These are phyloP conservation scores for Megaustenia siamemsis DNA, from an alignment of 2,888 invertebrate species.

Conservation along the genomic window DNA sequence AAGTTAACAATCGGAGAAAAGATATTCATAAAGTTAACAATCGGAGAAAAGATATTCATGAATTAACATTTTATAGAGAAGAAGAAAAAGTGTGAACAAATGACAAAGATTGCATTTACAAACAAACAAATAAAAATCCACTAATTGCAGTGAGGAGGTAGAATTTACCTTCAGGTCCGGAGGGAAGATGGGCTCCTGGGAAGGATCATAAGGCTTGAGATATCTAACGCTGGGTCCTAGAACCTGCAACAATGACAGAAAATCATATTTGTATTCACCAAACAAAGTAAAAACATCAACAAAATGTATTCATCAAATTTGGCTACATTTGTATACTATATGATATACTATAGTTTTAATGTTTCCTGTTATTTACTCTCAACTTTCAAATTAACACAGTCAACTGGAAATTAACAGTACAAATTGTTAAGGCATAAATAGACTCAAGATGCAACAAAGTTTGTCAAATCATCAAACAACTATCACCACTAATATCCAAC, in stretches of 20 bases:
- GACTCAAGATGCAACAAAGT: no score
- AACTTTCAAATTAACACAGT: neutral
- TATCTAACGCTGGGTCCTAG: conserved; percentile 23
- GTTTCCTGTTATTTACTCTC: neutral
- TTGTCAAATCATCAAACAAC: no score
- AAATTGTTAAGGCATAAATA: no score
- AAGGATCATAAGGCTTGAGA: conserved; percentile 51
- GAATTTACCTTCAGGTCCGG: conserved; percentile 57
- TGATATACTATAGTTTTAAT: neutral
- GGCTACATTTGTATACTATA: neutral
- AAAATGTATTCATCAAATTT: no score
- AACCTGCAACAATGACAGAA: conserved; percentile 15
- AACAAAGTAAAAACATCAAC: no score
- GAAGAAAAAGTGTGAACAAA: neutral
- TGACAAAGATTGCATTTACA: neutral
- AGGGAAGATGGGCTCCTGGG: conserved; percentile 60
- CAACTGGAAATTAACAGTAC: no score
- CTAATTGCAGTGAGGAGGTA: neutral
- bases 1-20: no score
- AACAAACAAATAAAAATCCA: neutral
- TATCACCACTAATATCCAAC: no score
- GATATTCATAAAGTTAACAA: no score
- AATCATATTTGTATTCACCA: no score
- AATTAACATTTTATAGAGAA: neutral
- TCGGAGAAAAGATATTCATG: neutral